A percentile compares a stretch with the other conserved stretches of the same genome.
These are phyloP conservation scores for Miichthys miiuy DNA, from an alignment of 2,797 vertebrate species.

Conservation along the genomic window DNA sequence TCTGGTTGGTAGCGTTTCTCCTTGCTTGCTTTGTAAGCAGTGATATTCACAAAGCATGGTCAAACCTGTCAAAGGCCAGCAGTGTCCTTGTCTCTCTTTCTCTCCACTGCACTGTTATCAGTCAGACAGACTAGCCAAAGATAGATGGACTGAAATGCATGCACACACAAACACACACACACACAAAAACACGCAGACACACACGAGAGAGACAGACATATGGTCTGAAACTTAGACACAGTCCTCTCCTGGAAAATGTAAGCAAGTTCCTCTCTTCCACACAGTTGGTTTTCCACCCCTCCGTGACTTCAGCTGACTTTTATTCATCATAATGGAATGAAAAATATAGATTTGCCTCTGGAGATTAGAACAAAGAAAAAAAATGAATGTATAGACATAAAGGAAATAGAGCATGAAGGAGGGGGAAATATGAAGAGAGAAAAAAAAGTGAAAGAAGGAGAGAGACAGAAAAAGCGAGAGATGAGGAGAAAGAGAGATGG, in stretches of 20 bases:
- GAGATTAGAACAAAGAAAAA: slow-evolving; percentile 71
- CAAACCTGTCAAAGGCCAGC: slow-evolving; percentile 63
- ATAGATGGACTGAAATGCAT: slow-evolving; percentile 33
- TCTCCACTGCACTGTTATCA: slow-evolving; percentile 58
- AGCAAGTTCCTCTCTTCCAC: slow-evolving; percentile 73
- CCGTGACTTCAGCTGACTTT: slow-evolving; percentile 69
- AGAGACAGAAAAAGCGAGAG: slow-evolving; percentile 59
- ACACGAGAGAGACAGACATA: neutral
- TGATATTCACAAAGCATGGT: slow-evolving; percentile 59
- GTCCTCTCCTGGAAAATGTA: slow-evolving; percentile 59
- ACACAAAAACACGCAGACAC: neutral
- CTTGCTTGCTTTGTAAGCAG: slow-evolving; percentile 48
- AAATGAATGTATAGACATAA: slow-evolving; percentile 71
- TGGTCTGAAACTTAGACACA: slow-evolving; percentile 35
- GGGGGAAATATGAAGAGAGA: slow-evolving; percentile 45
- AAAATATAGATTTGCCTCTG: slow-evolving; percentile 80
- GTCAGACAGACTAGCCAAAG: slow-evolving; percentile 49
- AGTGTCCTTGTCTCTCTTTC: slow-evolving; percentile 59
- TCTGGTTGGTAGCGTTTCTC: slow-evolving; percentile 27
- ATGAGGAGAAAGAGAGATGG: slow-evolving; percentile 75
- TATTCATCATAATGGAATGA: slow-evolving; percentile 81
- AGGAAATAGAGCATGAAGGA: slow-evolving; percentile 76
- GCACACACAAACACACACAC: slow-evolving; percentile 19
- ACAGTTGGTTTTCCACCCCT: slow-evolving; percentile 58
- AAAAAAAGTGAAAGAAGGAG: slow-evolving; percentile 55